Base-by-base conservation (phyloP, 92 coral and sea anemone species). In the Heliopora coerulea region DNA sequence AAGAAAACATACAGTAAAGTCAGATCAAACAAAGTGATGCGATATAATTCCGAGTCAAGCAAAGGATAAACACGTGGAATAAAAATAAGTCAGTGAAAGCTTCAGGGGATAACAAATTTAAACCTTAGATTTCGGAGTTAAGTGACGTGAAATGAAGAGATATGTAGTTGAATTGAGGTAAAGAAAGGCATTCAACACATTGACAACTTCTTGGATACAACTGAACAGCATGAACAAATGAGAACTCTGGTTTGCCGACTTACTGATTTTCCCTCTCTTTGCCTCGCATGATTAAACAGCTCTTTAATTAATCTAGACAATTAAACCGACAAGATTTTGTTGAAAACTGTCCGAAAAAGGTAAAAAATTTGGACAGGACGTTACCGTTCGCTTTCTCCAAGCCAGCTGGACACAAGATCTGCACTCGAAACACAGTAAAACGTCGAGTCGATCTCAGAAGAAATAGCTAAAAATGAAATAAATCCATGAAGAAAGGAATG, bases 361-460 rank as follows among this genome's bases (percentile, higher is more conserved):
- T 26, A n/a, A 37, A 44, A 41, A 11, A 14, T 21, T 70, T 41
- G 12, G 60, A 54, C 10, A 54, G 23, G 29, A 11, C 13, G 5
- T 24, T 49, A 83, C 96, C 62, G 89, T 88, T 93, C 98, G 77
- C 98, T 93, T 82, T 93, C 98, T 42, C 98, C 98, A 15, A 93
- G 91, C 98, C 98, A 93, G 68, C 98, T 93, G 65, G 98, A 93
- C 2, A 93, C 91, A 2, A 93, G 86, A 69, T 93, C 98, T 17
- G 98, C 86, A 60, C 98, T 93, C 21, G 98, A 93, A 37, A 93
- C 96, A 56, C 96, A 90, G 83, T 93, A 93, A 50, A 93, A 93
- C 44, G 91, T 84, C 14, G 98, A 93, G 24, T 80, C 80, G 56
- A 88, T 91, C 65, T 93, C 98, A 54, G 98, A 93, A 24, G 98